Evolutionary conservation across 1,140 invertebrate species (phyloP).

Genomic region (Subanguina moxae): DNA sequence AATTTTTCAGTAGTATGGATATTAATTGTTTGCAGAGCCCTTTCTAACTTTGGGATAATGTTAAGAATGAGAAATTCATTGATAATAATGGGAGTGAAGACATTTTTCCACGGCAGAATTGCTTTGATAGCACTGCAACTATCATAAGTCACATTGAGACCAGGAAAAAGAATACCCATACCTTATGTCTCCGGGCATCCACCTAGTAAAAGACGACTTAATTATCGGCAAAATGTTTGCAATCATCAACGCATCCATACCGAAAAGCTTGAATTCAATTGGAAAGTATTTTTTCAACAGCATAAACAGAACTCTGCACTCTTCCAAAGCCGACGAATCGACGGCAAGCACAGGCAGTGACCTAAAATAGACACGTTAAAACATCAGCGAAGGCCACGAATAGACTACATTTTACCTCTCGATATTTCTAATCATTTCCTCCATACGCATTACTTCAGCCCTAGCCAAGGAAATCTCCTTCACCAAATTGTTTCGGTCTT

Average conservation of each 20-base stretch:
- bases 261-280: constrained; percentile 64
- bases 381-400: too few species aligned
- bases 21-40: constrained; percentile 21
- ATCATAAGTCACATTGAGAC: constrained; percentile 67
- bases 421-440: too few species aligned
- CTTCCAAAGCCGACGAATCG: constrained; percentile 62
- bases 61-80: constrained; percentile 44
- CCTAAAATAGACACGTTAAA: too few species aligned
- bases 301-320: constrained; percentile 72
- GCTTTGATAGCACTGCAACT: constrained; percentile 86
- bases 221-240: constrained; percentile 61
- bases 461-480: too few species aligned
- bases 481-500: neutral
- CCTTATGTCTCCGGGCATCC: constrained; percentile 64
- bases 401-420: too few species aligned
- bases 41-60: constrained; percentile 52
- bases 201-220: constrained; percentile 67
- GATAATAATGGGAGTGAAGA: constrained; percentile 67
- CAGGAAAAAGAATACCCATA: neutral
- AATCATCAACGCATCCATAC: constrained; percentile 62
- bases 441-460: too few species aligned
- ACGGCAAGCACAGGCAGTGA: too few species aligned
- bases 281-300: constrained; percentile 68
- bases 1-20: constrained; percentile 23
- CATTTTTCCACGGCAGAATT: constrained; percentile 82